phyloP scores from a whole-genome alignment of 2,113 vertebrate genomes.

The Mustelus asterias region DNA sequence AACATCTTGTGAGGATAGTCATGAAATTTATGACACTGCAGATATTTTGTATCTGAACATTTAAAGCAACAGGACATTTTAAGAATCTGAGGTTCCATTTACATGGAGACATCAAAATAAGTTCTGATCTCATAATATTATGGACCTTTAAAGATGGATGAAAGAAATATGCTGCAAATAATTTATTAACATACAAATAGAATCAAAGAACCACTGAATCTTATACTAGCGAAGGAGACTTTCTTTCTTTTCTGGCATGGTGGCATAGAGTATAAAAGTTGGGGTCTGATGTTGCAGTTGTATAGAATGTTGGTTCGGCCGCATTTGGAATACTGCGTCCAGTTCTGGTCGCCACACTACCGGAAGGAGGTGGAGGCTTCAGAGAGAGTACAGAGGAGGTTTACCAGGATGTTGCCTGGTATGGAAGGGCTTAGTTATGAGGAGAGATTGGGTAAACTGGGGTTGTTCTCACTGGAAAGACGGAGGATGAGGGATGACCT shows the following conservation, averaged over 20 bases:
- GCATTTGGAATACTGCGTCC: no score
- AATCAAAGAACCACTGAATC: not conserved
- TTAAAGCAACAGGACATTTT: not conserved
- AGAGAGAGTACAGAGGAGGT: no score
- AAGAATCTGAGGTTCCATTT: not conserved
- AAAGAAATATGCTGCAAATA: not conserved
- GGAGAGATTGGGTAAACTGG: no score
- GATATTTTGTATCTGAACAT: not conserved
- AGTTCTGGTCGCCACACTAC: no score
- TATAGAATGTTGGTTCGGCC: no score
- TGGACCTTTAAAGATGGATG: not conserved
- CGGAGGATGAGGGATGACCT: no score
- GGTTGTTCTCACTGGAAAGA: no score
- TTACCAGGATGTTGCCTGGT: no score
- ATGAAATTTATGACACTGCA: constrained; percentile 2
- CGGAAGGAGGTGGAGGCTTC: no score
- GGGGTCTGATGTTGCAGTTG: no score
- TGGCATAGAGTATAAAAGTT: no score
- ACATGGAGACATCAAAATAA: not conserved
- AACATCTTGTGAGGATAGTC: not conserved
- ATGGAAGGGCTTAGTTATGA: no score
- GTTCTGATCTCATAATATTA: not conserved
- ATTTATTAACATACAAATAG: not conserved
- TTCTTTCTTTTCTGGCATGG: not conserved
- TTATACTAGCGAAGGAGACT: not conserved